These are phyloP conservation scores for Phoebastria nigripes DNA, from an alignment of 2,797 vertebrate genomes.

Conservation along the genomic window DNA sequence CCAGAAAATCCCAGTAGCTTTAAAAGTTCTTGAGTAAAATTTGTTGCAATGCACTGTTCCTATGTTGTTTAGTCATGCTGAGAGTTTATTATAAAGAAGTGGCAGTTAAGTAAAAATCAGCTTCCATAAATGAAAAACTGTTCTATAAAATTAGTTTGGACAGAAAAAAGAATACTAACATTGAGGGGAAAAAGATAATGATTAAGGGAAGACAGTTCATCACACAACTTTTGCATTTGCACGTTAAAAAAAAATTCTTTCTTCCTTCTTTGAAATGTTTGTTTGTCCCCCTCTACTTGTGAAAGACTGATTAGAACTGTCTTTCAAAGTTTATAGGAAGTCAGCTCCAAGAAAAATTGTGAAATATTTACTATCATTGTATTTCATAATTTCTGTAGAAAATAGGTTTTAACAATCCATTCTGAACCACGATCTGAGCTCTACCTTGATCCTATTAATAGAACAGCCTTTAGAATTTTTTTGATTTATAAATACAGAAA, in stretches of 20 bases:
- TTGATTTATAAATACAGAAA: not conserved
- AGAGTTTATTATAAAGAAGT: not conserved
- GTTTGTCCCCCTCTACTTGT: not conserved
- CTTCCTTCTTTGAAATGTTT: not conserved
- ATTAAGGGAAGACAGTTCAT: not conserved
- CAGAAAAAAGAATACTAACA: not conserved
- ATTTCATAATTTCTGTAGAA: not conserved
- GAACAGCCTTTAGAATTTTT: not conserved
- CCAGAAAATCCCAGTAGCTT: not conserved
- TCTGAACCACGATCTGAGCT: not conserved
- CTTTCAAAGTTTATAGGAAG: not conserved
- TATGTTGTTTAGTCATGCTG: not conserved
- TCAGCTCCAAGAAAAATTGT: not conserved
- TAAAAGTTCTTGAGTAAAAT: not conserved
- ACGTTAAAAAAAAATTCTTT: not conserved
- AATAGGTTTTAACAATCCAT: not conserved
- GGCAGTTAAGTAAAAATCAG: not conserved
- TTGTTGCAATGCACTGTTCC: not conserved
- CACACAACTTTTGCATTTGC: not conserved
- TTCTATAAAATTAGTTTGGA: not conserved
- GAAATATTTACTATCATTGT: not conserved
- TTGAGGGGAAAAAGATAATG: not conserved
- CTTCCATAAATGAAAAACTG: not conserved
- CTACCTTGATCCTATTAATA: not conserved
- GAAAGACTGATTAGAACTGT: not conserved